Base-by-base conservation (phyloP, 2,888 invertebrate genomes). In the Ophion costatus region DNA sequence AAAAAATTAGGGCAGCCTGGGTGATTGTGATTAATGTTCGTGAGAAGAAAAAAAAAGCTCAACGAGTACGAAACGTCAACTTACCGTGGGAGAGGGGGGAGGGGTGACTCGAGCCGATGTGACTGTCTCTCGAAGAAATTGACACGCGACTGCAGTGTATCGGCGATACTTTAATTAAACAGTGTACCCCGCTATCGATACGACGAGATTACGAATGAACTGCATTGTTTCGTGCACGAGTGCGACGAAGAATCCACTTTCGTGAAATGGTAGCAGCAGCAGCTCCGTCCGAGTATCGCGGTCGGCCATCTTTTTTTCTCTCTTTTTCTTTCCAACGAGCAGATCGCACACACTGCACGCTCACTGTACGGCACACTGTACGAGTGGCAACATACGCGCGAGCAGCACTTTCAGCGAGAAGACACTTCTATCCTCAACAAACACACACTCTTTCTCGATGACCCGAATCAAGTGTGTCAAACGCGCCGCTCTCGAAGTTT, bases 271-370 rank as follows among this genome's bases (percentile, higher is more conserved):
- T 90, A 89, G 89, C 89, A 87, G 88, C 87, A 86, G 88, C 87
- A 86, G 88, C 89, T 90, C 89, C 89, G 87, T 85, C 87, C 81
- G 80, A 83, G 85, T 87, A 89, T 89, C 85, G 86, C 85, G 83
- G 88, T 88, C 92, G 87, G 92, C 92, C 92, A 92, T 92, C 89
- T 91, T 92, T 89, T 88, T 86, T 75, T 51, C n/a, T 24, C 45
- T 74, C 45, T 63, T 45, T 74, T 74, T 63, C 33, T 59, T 45
- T 61, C 63, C 73, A 61, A 42, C 87, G 83, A 79, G 83, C 71
- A 79, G 79, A 83, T 83, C 83, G 71, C 80, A 64, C 64, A 63
- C 74, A 42, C 73, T 57, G 61, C 73, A 74, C 20, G 63, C 45
- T 24, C 63, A 64, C 64, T 29, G 59, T 22, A 22, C 59, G 20